These are phyloP conservation scores for Hydriomena furcata DNA, from an alignment of 2,888 invertebrate genomes.

Conservation along the genomic window DNA sequence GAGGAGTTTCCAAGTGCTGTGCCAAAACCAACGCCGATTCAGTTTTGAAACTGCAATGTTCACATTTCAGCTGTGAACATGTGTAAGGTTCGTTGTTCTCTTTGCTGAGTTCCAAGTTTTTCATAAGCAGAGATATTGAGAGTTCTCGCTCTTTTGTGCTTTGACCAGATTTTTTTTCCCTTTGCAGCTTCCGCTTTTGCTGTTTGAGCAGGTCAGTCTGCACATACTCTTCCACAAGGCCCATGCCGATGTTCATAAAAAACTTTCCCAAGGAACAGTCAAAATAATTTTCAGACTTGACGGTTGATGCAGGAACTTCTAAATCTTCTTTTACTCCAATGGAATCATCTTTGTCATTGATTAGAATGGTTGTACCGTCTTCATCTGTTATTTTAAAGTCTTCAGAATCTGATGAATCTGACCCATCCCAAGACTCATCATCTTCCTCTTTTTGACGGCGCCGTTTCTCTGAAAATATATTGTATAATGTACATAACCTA, in stretches of 20 bases:
- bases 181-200: conserved; percentile 92
- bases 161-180: conserved; percentile 84
- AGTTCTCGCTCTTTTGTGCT: conserved; percentile 87
- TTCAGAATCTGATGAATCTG: conserved; percentile 78
- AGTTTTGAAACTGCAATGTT: conserved; percentile 94
- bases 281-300: conserved; percentile 88
- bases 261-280: conserved; percentile 95
- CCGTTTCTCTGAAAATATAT: conserved; percentile 49
- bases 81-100: conserved; percentile 92
- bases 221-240: conserved; percentile 95
- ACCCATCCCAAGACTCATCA: conserved; percentile 84
- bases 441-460: conserved; percentile 72
- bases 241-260: conserved; percentile 95
- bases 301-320: conserved; percentile 54
- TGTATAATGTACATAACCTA: no score
- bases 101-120: conserved; percentile 93
- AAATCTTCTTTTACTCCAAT: conserved; percentile 78
- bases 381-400: conserved; percentile 63
- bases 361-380: conserved; percentile 69
- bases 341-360: conserved; percentile 80
- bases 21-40: conserved; percentile 93
- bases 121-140: conserved; percentile 91
- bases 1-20: conserved; percentile 95
- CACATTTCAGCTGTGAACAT: conserved; percentile 91
- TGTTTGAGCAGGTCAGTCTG: conserved; percentile 95